These are phyloP conservation scores for Ctenopoma multispine DNA, from an alignment of 2,797 vertebrate genomes.

Conservation along the genomic window DNA sequence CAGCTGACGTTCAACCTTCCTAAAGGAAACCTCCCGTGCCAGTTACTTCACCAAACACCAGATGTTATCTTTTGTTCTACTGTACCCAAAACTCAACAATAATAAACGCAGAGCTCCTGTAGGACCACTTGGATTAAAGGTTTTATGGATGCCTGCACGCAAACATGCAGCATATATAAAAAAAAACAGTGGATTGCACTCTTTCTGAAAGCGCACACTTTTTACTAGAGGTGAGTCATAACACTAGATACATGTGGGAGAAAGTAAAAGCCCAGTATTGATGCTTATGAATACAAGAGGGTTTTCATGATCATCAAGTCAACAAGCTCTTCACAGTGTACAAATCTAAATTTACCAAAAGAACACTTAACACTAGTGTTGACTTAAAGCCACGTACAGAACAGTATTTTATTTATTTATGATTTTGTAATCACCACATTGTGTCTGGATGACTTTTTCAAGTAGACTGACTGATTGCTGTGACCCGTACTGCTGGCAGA, in stretches of 20 bases:
- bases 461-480: slow-evolving; percentile 59
- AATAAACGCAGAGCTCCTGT: slow-evolving; percentile 54
- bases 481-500: slow-evolving; percentile 65
- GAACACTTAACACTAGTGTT: slow-evolving; percentile 28
- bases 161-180: not conserved
- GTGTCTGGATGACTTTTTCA: slow-evolving; percentile 54
- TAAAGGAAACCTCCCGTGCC: slow-evolving; percentile 50
- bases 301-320: slow-evolving; percentile 38
- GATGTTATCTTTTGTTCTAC: slow-evolving; percentile 59
- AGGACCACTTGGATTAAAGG: slow-evolving; percentile 35
- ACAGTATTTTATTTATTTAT: slow-evolving; percentile 20
- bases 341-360: slow-evolving; percentile 50
- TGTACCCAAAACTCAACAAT: slow-evolving; percentile 44
- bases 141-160: slow-evolving; percentile 24
- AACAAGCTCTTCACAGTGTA: slow-evolving; percentile 21
- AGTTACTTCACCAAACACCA: slow-evolving; percentile 46
- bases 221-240: slow-evolving; percentile 35
- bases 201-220: not conserved
- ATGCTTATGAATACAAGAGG: slow-evolving; percentile 16
- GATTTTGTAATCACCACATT: slow-evolving; percentile 38
- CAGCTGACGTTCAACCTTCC: slow-evolving; percentile 49
- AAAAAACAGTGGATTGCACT: not conserved
- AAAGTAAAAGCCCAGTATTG: slow-evolving; percentile 25
- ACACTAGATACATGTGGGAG: slow-evolving; percentile 27
- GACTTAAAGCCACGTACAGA: slow-evolving; percentile 8